Evolutionary conservation across 2,797 vertebrate species (phyloP), one percentile per base, ranked within the genome.

Genomic region (Champsocephalus esox): DNA sequence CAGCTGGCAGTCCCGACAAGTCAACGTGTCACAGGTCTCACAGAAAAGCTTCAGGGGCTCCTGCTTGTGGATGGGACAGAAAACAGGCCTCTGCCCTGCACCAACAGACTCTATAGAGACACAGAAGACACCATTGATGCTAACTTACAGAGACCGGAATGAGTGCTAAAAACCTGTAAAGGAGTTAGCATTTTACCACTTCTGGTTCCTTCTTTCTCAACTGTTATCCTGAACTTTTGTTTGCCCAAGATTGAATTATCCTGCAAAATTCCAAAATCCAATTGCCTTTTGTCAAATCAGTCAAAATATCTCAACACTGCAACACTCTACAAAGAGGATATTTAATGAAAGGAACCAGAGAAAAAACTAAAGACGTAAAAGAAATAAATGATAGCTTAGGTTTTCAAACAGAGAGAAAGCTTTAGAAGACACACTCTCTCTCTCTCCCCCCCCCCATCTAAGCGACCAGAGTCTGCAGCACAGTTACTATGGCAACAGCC

Each of bases 11-110:
- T 99, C 98, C 90, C 98, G 94, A 93, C 98, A 99, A 24, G 98
- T 99, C 91, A 99, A 92, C 71, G 97, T 98, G 93, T 99, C 98
- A 84, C 98, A 99, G 12, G 98, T 99, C 92, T 99, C 98, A 92
- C 98, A 99, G 93, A 97, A 99, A 77, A 99, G 96, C 93, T 99
- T 99, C 85, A 99, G 94, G 0, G 97, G 96, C 84, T 99, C 98
- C 94, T 99, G 98, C 92, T 98, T 99, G 95, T 99, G 98, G 63
- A 98, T 81, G 65, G 98, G 98, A 92, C 98, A 99, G 93, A 99
- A 99, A 85, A 99, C 98, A 17, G 96, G 97, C 86, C 97, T 96
- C 90, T 98, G 97, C 85, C 97, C 98, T 55, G 98, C 82, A 89
- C 95, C 94, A 64, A 97, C 96, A 13, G 97, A 94, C 73, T 98